Base-by-base conservation (phyloP, 2,888 invertebrate species). In the Mimumesa dahlbomi region DNA sequence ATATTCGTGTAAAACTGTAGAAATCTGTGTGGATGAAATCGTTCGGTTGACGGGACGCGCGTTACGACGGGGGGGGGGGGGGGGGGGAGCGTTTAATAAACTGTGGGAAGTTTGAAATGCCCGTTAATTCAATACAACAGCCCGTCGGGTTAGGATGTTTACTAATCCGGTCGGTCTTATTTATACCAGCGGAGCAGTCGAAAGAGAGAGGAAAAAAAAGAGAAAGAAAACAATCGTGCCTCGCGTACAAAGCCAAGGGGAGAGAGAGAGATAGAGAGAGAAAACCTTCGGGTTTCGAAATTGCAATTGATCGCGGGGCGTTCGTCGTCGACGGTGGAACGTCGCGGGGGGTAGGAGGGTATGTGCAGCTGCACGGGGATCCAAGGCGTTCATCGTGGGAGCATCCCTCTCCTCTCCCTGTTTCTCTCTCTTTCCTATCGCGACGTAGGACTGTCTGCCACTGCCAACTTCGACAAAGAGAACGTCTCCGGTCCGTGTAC, bases 391-490 rank as follows among this genome's bases (percentile, higher is more conserved):
- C 54, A 40, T 42, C 59, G 57, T 22, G 46, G 67, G 48, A 36
- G 46, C 4, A 46, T 52, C 52, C 40, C 50, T 48, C 13, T 34
- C 19, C 56, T 46, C 50, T 42, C 46, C 50, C 11, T n/a, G 5
- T 5, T 36, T 18, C 31, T 36, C 11, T 29, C 16, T 19, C 54
- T 22, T n/a, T n/a, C n/a, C 56, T 45, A 53, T 29, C 45, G 50
- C 66, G 45, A 53, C 61, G 5, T 61, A 61, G 38, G 43, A 52
- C 22, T 53, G 64, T 72, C 64, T 58, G 65, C 64, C 64, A 58
- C 67, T 72, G 72, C 69, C 72, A 72, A 59, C 58, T 64, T 43
- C 49, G 29, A 72, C 72, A 64, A 72, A 64, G 72, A 58, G 50
- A 40, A 40, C 45, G 49, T 52, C 59, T 38, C 45, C 34, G n/a